Evolutionary conservation across 2,888 invertebrate species (phyloP), one percentile per base, ranked within the genome.

Genomic region (Pachymerium ferrugineum): DNA sequence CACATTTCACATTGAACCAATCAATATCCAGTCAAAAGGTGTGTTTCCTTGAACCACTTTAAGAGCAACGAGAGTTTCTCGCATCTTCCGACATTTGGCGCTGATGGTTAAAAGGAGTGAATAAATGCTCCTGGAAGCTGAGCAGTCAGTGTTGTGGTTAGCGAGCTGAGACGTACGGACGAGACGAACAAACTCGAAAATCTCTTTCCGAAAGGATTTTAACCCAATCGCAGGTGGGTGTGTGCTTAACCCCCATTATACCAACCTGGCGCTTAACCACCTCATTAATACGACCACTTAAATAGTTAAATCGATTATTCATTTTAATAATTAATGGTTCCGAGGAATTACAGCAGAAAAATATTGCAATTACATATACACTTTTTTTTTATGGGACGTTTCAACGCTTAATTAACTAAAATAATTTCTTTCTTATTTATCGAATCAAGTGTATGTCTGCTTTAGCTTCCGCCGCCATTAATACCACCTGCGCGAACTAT

Each of bases 51-150:
- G 47, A 54, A 54, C 47, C 47, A 10, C 47, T 54, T 54, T 54
- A 54, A 54, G 47, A 54, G 47, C 47, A 54, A 22, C 19, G 47
- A 54, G n/a, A n/a, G 47, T 54, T 54, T 54, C 47, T 22, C 8
- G 22, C 47, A 54, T 54, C 47, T 22, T 54, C 47, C 47, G 47
- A 22, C 47, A 54, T 54, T 54, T 54, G 47, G 47, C 47, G 47
- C 47, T 54, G 47, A 54, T 54, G 47, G 47, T 54, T n/a, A 54
- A 54, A 54, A 54, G 47, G 47, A 54, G 47, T 54, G 47, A 54
- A 54, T 22, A 54, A 54, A 54, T 54, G 47, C 47, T 54, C 47
- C 47, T 22, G 47, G 47, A 54, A 54, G 47, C 47, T 54, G 47
- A 54, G 22, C 47, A 54, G 47, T 54, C 47, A 22, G 47, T 54